Evolutionary conservation across 2,113 vertebrate genomes (phyloP), one percentile per base, ranked within the genome.

Genomic region (Mus spicilegus): DNA sequence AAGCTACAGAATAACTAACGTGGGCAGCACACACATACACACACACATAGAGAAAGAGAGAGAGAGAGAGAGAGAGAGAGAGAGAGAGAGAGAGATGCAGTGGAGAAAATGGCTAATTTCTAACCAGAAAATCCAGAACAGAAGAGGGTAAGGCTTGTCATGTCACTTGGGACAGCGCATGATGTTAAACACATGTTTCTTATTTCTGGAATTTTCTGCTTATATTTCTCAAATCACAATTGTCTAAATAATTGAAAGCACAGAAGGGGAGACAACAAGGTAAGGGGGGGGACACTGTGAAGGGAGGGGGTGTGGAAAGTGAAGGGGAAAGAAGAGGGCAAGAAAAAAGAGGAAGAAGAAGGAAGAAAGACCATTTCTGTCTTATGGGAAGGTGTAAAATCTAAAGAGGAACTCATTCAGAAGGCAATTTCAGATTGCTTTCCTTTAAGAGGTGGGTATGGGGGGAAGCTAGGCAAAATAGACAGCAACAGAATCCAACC

Each of bases 351-450:
- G 26, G 12, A 33, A 69, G 65, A 11, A 5, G 11, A 69, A 33
- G 39, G 56, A 7, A 61, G 33, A 22, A 39, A 42, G 19, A 17
- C 54, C 33, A 51, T 94, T 78, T 77, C 78, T 54, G 90, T 54
- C 33, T 14, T 26, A 24, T 12, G 26, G 61, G 51, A 93, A 39
- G 5, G 49, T 33, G 28, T 81, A n/a, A 90, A 30, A 77, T 70
- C 9, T 92, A 42, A 49, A 73, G 78, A 89, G 42, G 42, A 84
- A 51, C 77, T 51, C 42, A 16, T 91, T 75, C 84, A n/a, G n/a
- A 96, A 96, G 95, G 78, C 14, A 92, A 80, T 46, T 78, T 91
- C 3, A 1, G 81, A 49, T 78, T n/a, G 11, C 39, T 94, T 85
- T 87, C 82, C 58, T 36, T 85, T 73, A 13, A 69, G 67, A 69